A percentile compares a stretch with the other conserved stretches of the same genome.
phyloP scores from a whole-genome alignment of 2,888 invertebrate genomes.

The Seira ritae region DNA sequence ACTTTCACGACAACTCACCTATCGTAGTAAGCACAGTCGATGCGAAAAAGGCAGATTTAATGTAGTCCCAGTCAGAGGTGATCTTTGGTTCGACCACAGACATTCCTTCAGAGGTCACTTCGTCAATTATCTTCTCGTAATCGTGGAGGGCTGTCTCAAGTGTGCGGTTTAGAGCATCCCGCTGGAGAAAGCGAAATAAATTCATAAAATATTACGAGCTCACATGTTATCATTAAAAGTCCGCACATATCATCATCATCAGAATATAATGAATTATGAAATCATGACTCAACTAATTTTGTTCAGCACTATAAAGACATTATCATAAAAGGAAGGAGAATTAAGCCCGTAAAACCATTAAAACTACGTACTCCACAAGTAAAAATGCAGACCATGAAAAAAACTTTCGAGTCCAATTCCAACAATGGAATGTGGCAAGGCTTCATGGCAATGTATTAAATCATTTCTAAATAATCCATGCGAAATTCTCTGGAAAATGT shows the following conservation, averaged over 20 bases:
- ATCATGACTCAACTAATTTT: too few relatives aligned
- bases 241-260: neutral
- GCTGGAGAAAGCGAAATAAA: too few relatives aligned
- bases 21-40: slow-evolving; percentile 94
- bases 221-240: neutral
- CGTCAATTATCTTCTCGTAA: slow-evolving; percentile 80
- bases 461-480: slow-evolving; percentile 56
- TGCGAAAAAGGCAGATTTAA: slow-evolving; percentile 91
- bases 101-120: slow-evolving; percentile 84
- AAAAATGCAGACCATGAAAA: too few relatives aligned
- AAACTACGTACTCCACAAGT: too few relatives aligned
- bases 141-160: slow-evolving; percentile 74
- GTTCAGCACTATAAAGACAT: too few relatives aligned
- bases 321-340: too few relatives aligned
- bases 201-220: too few relatives aligned
- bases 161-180: slow-evolving; percentile 62
- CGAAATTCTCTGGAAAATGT: slow-evolving; percentile 53
- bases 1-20: too few relatives aligned
- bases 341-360: too few relatives aligned
- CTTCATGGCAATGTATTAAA: slow-evolving; percentile 48
- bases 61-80: slow-evolving; percentile 82
- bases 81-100: slow-evolving; percentile 75
- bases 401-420: too few relatives aligned
- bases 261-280: too few relatives aligned
- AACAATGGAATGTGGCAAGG: too few relatives aligned